phyloP scores from a whole-genome alignment of 2,888 invertebrate genomes.

The Amblyteles armatorius region DNA sequence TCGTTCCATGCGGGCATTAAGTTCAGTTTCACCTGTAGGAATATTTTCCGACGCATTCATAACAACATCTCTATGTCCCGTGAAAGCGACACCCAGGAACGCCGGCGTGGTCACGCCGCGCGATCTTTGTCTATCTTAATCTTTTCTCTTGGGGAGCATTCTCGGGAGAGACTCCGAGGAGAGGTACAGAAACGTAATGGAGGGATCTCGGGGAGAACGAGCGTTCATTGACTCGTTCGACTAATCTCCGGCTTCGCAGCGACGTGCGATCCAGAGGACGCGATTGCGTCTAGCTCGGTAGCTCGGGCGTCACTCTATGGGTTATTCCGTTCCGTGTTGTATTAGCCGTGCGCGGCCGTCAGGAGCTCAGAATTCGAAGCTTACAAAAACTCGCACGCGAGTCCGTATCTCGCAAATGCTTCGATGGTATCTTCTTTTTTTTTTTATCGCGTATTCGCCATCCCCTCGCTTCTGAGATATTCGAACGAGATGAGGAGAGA shows the following conservation, averaged over 20 bases:
- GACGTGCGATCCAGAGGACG: conserved; percentile 54
- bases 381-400: conserved; percentile 33
- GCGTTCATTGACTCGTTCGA: conserved; percentile 67
- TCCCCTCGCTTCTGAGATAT: conserved; percentile 24
- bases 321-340: conserved; percentile 6
- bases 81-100: conserved; percentile 35
- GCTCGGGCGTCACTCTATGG: not conserved
- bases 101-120: conserved; percentile 5
- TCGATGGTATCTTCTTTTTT: conserved; percentile 30
- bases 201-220: conserved; percentile 20
- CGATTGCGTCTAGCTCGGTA: conserved; percentile 39
- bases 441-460: conserved; percentile 19
- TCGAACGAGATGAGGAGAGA: conserved; percentile 40
- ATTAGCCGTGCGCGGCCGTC: not conserved
- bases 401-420: not conserved
- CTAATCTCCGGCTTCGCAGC: conserved; percentile 58
- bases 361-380: conserved; percentile 49
- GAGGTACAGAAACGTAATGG: not conserved
- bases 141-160: conserved; percentile 33
- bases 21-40: conserved; percentile 32
- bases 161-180: not conserved
- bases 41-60: conserved; percentile 28
- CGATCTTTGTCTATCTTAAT: conserved; percentile 60
- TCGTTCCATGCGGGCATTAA: not conserved
- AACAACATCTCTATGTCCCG: conserved; percentile 21